Base-by-base conservation (phyloP, 2,888 invertebrate species). In the Drosophila cognata region DNA sequence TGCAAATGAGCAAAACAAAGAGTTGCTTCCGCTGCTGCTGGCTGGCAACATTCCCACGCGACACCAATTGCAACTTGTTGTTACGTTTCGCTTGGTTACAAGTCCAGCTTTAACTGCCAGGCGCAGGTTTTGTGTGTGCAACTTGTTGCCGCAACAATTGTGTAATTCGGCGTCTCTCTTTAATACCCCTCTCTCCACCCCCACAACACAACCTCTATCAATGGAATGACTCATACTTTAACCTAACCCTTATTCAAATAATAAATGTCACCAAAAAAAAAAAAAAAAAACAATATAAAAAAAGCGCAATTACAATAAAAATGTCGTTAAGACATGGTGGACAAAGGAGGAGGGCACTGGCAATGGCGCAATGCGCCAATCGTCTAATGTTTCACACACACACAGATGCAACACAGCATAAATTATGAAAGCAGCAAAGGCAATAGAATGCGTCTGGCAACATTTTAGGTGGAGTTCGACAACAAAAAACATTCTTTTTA, bases 401-500 rank as follows among this genome's bases (percentile, higher is more conserved):
- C 31, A 66, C 41, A 48, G 16, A 71, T n/a, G 50, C 11, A 46
- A 11, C 16, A 33, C 36, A 46, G 62, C 53, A 88, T 88, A 80
- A 84, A 82, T 88, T 84, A 88, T 85, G 67, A 71, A 77, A 79
- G 79, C 65, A 53, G 59, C 69, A 74, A 74, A 38, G 35, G 38
- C 62, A 46, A 53, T 69, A 59, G 74, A 84, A 79, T 81, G 74
- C 66, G 84, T 84, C 84, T 84, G 84, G 84, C 89, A 89, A 89
- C 87, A 84, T 84, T 81, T 81, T 43, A 11, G 55, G 21, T 25
- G 48, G 43, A 48, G 52, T 41, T 62, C 28, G 18, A 63, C 80
- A 80, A 80, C 81, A 79, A 53, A 38, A 18, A 46, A 50, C 50
- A 21, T 66, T 43, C 25, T 56, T 36, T 35, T n/a, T 46, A 28